Evolutionary conservation across 2,797 vertebrate species (phyloP), one percentile per base, ranked within the genome.

Genomic region (Galagoides demidoff): DNA sequence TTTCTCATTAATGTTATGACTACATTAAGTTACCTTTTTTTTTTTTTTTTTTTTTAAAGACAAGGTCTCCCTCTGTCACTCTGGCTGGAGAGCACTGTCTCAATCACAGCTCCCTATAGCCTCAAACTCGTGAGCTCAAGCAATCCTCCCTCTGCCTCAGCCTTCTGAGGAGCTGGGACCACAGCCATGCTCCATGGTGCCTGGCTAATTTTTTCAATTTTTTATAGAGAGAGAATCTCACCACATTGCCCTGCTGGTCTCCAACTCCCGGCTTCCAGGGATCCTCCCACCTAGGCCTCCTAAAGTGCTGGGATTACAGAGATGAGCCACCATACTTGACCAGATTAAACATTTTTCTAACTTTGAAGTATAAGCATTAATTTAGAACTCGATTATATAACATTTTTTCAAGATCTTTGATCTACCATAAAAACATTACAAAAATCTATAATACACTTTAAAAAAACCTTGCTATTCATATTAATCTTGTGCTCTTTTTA

Each of bases 401-500:
- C 63, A 74, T 83, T 78, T 90, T 92, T 90, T 66, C 89, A 86
- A 74, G 71, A 93, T 37, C 6, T 81, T 29, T 81, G 31, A 31
- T n/a, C 34, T 85, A 92, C 78, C 31, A 88, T 89, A 81, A 90
- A 85, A 66, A 37, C 39, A 85, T 85, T 92, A 70, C 45, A 85
- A 92, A 92, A 96, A 92, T 81, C 25, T 90, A 34, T 82, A 92
- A 77, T 64, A 61, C 5, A 43, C 43, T 59, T 20, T 52, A 55
- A 68, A 64, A 70, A 70, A 68, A 90, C 2, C 3, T 71, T 39
- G 45, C 39, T 93, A n/a, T 1, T 77, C 39, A 79, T 57, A 86
- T 63, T 95, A 37, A 85, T 82, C 16, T 76, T 85, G 52, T 85
- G n/a, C 34, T 85, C 78, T 96, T 88, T 83, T 93, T 95, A 71